phyloP scores from a whole-genome alignment of 2,113 vertebrate genomes.

The Phalacrocorax carbo region DNA sequence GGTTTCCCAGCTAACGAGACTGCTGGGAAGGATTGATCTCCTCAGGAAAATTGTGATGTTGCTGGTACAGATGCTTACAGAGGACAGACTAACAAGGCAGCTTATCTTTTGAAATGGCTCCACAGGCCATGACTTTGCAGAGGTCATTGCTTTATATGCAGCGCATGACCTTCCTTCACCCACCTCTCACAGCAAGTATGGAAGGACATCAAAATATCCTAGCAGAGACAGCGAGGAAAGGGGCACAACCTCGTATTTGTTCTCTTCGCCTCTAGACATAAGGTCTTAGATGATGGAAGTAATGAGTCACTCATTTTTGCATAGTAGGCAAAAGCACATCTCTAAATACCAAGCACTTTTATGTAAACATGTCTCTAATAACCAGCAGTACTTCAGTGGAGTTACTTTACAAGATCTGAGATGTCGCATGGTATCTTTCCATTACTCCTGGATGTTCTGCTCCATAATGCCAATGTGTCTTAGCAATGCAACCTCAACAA shows the following conservation, averaged over 20 bases:
- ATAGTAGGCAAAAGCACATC: neutral
- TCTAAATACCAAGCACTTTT: neutral
- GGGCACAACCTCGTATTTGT: neutral
- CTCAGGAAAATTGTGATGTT: slow-evolving; percentile 12
- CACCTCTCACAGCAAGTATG: neutral
- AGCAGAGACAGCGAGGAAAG: neutral
- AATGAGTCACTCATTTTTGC: neutral
- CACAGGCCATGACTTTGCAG: neutral
- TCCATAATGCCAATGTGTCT: neutral
- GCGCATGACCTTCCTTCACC: neutral
- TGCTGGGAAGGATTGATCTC: slow-evolving; percentile 35
- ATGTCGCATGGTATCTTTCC: neutral
- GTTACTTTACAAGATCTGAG: neutral
- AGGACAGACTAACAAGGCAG: slow-evolving; percentile 8
- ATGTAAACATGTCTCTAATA: accelerated
- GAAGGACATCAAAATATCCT: neutral
- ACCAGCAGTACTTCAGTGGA: neutral
- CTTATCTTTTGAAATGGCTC: slow-evolving; percentile 13
- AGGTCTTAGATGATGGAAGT: neutral
- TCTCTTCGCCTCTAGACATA: neutral
- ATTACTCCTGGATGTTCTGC: neutral
- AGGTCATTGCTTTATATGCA: slow-evolving; percentile 13
- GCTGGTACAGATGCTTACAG: neutral
- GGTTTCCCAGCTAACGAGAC: slow-evolving; percentile 28
- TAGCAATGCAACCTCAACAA: neutral